Evolutionary conservation across 2,888 invertebrate genomes (phyloP).

Genomic region (Leucania comma): DNA sequence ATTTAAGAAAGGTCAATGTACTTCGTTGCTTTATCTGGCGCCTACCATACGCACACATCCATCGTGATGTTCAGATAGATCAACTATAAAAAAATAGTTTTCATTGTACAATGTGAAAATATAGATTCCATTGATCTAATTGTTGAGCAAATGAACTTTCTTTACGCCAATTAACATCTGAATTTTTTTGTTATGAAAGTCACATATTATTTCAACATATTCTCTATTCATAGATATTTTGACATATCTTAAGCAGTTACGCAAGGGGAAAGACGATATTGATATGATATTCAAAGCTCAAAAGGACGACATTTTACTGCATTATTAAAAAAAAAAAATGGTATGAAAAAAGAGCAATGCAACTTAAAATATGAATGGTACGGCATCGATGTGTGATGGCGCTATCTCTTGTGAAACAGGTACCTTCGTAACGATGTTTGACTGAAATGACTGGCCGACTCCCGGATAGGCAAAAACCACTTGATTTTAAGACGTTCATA

Average conservation of each 20-base stretch:
- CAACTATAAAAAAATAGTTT: not conserved
- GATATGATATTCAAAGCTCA: slow-evolving; percentile 30
- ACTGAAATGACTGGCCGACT: too few relatives aligned
- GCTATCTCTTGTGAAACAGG: not conserved
- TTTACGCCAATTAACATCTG: not conserved
- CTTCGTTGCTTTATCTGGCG: too few relatives aligned
- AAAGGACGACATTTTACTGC: not conserved
- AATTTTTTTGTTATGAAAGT: not conserved
- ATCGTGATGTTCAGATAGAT: too few relatives aligned
- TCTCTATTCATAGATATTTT: too few relatives aligned
- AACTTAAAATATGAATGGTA: slow-evolving; percentile 3
- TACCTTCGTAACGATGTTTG: not conserved
- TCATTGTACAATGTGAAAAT: not conserved
- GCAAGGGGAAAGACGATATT: not conserved
- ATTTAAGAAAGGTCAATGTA: too few relatives aligned
- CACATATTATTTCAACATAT: not conserved
- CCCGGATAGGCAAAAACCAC: not conserved
- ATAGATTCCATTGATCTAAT: not conserved
- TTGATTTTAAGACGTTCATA: not conserved
- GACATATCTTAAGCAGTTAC: not conserved
- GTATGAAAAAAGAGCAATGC: not conserved
- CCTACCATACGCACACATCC: too few relatives aligned
- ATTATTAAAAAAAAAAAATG: not conserved
- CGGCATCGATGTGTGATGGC: slow-evolving; percentile 28
- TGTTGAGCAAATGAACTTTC: not conserved